phyloP scores from a whole-genome alignment of 2,113 vertebrate genomes.

The Glaucidium brasilianum region DNA sequence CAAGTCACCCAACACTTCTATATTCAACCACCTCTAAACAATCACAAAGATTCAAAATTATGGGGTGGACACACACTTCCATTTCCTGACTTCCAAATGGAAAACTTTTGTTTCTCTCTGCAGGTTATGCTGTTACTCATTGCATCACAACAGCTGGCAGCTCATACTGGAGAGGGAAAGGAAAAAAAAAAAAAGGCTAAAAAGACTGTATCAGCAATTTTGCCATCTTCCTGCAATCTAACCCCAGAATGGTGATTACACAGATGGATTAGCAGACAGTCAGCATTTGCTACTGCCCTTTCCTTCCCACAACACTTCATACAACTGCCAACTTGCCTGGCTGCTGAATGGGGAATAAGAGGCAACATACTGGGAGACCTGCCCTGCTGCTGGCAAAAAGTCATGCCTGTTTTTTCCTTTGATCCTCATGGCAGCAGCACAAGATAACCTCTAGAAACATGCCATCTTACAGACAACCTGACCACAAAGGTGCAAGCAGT shows the following conservation, averaged over 20 bases:
- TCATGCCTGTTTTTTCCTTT: background rate
- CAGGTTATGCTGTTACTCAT: background rate
- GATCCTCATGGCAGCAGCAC: background rate
- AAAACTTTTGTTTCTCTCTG: background rate
- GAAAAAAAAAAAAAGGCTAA: background rate
- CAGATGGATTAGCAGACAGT: background rate
- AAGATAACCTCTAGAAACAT: background rate
- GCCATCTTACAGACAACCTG: background rate
- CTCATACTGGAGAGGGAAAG: background rate
- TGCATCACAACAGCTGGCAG: background rate
- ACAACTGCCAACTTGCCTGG: background rate
- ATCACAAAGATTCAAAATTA: background rate
- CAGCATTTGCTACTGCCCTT: background rate
- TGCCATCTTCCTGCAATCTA: background rate
- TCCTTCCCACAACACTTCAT: background rate
- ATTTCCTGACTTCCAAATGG: background rate
- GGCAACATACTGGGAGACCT: background rate
- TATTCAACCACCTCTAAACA: background rate
- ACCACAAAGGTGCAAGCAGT: background rate
- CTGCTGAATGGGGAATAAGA: background rate
- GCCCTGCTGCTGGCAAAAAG: background rate
- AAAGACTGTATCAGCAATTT: background rate
- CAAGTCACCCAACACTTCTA: background rate
- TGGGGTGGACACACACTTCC: background rate
- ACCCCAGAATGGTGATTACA: background rate